Conservation (phyloP, 2,888 invertebrate species). For the Papilio protenor region DNA sequence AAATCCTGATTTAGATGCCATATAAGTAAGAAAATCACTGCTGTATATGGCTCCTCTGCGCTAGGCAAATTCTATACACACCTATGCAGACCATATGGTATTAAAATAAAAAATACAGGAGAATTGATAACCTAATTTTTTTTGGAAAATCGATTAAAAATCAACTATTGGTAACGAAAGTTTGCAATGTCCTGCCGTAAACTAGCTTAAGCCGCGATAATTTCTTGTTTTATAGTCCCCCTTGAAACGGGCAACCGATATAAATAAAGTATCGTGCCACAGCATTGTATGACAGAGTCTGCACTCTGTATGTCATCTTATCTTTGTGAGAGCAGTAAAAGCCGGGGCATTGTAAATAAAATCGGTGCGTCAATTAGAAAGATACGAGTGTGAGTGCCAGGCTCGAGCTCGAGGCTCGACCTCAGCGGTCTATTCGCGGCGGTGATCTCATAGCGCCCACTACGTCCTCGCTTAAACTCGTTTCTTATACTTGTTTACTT, state of each 20-base stretch:
- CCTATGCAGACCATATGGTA: background rate
- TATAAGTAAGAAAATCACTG: too few species aligned
- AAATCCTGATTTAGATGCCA: too few species aligned
- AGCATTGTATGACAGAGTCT: conserved; percentile 45
- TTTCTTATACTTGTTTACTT: conserved; percentile 81
- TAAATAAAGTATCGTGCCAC: conserved; percentile 6
- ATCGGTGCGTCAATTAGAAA: conserved; percentile 76
- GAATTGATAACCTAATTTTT: too few species aligned
- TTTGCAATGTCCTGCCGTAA: background rate
- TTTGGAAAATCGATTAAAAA: background rate
- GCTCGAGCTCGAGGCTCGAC: conserved; percentile 79
- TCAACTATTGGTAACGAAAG: background rate
- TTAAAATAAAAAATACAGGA: too few species aligned
- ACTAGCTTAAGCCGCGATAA: background rate
- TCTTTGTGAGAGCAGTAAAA: conserved; percentile 56
- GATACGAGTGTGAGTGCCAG: conserved; percentile 75
- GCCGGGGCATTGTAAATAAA: conserved; percentile 62
- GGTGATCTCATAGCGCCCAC: conserved; percentile 78
- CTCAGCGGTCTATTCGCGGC: conserved; percentile 75
- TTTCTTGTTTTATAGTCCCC: background rate
- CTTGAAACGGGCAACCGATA: background rate
- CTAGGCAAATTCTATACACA: background rate
- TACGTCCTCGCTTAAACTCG: conserved; percentile 82
- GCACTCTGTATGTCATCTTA: conserved; percentile 56
- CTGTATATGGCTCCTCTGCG: background rate